Percentiles rank a stretch among this genome's conserved stretches.
phyloP scores from a whole-genome alignment of 2,113 vertebrate species.

The Cichladusa arquata region DNA sequence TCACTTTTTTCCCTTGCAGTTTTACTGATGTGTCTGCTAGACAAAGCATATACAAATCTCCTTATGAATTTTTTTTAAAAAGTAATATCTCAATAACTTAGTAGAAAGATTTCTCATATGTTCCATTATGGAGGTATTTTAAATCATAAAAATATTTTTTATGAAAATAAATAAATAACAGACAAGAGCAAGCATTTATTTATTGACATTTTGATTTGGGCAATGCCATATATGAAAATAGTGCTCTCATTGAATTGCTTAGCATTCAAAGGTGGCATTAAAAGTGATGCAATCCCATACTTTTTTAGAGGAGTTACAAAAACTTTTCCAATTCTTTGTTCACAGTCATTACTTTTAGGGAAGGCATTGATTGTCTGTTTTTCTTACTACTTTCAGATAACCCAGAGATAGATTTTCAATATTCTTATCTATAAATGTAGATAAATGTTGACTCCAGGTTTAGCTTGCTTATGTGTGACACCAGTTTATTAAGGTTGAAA shows the following conservation, averaged over 20 bases:
- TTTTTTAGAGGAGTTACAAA: neutral
- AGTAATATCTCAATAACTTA: neutral
- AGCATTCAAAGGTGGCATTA: neutral
- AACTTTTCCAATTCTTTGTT: neutral
- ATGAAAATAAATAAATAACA: neutral
- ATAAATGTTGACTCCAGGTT: neutral
- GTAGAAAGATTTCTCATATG: neutral
- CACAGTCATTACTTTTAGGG: neutral
- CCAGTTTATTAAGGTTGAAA: neutral
- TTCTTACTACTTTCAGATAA: neutral
- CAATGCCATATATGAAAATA: neutral
- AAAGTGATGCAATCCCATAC: neutral
- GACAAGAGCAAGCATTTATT: neutral
- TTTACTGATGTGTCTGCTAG: neutral
- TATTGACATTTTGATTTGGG: neutral
- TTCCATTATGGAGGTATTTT: neutral
- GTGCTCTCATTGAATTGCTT: neutral
- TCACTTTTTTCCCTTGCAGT: neutral
- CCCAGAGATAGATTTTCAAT: neutral
- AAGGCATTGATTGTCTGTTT: neutral
- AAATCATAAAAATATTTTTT: neutral
- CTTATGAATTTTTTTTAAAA: fast-evolving
- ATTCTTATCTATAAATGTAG: neutral
- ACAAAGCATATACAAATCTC: neutral
- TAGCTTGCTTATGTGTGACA: neutral